These are phyloP conservation scores for Podarcis lilfordi DNA, from an alignment of 2,797 vertebrate species.

Conservation along the genomic window DNA sequence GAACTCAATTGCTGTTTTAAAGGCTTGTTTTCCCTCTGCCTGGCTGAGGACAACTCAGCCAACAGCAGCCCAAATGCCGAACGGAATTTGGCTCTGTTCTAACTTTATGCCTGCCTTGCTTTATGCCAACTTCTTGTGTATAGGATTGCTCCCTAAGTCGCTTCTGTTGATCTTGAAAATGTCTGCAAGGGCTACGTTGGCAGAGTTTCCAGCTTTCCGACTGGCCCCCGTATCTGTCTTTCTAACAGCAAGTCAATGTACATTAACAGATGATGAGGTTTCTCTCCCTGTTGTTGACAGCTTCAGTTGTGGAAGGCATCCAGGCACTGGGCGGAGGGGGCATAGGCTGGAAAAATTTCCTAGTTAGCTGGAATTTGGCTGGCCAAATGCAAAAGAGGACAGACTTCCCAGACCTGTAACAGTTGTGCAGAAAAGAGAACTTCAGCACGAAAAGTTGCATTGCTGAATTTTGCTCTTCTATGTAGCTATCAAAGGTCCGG, in stretches of 20 bases:
- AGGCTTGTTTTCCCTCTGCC: too few species aligned
- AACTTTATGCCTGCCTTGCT: too few species aligned
- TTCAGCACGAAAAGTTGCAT: not conserved
- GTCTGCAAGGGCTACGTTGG: not conserved
- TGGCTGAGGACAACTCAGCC: too few species aligned
- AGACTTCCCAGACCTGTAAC: not conserved
- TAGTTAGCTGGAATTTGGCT: too few species aligned
- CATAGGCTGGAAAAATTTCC: not conserved
- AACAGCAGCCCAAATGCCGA: too few species aligned
- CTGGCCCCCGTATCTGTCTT: not conserved
- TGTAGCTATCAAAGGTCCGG: not conserved
- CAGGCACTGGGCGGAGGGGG: too few species aligned
- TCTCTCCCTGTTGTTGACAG: not conserved
- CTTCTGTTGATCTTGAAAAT: not conserved
- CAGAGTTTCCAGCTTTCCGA: not conserved
- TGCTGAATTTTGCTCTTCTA: not conserved
- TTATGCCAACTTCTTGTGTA: too few species aligned
- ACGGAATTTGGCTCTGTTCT: too few species aligned
- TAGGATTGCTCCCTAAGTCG: too few species aligned
- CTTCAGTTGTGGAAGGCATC: not conserved
- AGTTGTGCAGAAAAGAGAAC: not conserved
- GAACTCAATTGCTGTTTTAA: too few species aligned
- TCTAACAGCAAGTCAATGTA: not conserved
- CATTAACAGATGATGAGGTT: not conserved
- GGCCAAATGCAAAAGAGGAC: not conserved